Base-by-base conservation (phyloP, 2,888 invertebrate species). In the Diaperis boleti region DNA sequence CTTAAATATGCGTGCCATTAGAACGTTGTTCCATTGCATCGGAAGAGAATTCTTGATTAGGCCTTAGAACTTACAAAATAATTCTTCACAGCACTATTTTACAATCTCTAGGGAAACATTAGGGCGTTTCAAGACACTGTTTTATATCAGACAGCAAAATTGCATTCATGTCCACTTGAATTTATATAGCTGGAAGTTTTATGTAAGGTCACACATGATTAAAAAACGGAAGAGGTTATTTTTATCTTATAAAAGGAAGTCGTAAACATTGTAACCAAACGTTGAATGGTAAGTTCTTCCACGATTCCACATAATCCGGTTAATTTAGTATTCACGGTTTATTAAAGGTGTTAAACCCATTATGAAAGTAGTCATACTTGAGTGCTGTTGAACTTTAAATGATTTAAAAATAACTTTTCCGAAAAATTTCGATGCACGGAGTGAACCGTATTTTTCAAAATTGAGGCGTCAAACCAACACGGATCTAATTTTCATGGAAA, bases 341-440 rank as follows among this genome's bases (percentile, higher is more conserved):
- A 45, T 10, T 29, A 14, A 26, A 22, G 45, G 45, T 26, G 45
- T 13, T 42, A 11, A 45, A 26, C 6, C 18, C 45, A 45, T 45
- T 29, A 45, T 11, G 45, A 26, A 26, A 45, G 45, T 45, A 3
- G 26, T 26, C 7, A 26, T 45, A 26, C 45, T 45, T 45, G 26
- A 45, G 8, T 45, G 45, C 26, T 45, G 14, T 29, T 45, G 45
- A 45, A 45, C 45, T 45, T 45, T 45, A 8, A 10, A 14, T 39
- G n/a, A 13, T 13, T 33, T 5, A 13, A 33, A 33, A 33, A 33
- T 10, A 3, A n/a, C 15, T 17, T 18, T 33, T 33, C n/a, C n/a
- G 8, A 10, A 39, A 26, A 26, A 26, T 26, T 26, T 5, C n/a
- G 8, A 26, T 26, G 6, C 26, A 26, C 26, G 26, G 6, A 4